These are phyloP conservation scores for Eremophila alpestris DNA, from an alignment of 2,797 vertebrate species.

Conservation along the genomic window DNA sequence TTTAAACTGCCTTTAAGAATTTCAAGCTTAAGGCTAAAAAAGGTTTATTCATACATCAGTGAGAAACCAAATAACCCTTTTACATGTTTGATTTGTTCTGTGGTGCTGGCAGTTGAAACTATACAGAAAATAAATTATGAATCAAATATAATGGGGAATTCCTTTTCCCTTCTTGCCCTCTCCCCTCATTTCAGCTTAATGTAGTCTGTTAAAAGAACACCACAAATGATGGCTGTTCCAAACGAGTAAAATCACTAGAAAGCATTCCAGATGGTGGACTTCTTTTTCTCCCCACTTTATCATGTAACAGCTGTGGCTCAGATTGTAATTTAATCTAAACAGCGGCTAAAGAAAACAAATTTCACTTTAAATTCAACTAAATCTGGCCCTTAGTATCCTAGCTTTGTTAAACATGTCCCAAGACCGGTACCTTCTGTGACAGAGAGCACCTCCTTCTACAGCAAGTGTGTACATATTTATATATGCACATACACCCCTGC, in stretches of 20 bases:
- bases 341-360: background rate
- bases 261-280: background rate
- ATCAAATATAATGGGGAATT: background rate
- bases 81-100: background rate
- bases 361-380: background rate
- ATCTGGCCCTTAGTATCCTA: background rate
- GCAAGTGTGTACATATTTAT: background rate
- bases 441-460: background rate
- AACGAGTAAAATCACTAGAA: background rate
- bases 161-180: background rate
- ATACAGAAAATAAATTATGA: background rate
- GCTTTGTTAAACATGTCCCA: background rate
- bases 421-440: background rate
- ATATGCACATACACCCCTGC: rapidly evolving
- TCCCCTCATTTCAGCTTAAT: background rate
- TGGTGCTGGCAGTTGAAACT: background rate
- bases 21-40: background rate
- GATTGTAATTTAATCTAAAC: background rate
- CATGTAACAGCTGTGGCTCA: background rate
- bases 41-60: background rate
- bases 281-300: background rate
- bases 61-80: background rate
- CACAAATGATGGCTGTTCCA: background rate
- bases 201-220: background rate
- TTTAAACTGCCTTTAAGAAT: background rate